These are phyloP conservation scores for Zaprionus vittiger DNA, from an alignment of 1,140 invertebrate species.

Conservation along the genomic window DNA sequence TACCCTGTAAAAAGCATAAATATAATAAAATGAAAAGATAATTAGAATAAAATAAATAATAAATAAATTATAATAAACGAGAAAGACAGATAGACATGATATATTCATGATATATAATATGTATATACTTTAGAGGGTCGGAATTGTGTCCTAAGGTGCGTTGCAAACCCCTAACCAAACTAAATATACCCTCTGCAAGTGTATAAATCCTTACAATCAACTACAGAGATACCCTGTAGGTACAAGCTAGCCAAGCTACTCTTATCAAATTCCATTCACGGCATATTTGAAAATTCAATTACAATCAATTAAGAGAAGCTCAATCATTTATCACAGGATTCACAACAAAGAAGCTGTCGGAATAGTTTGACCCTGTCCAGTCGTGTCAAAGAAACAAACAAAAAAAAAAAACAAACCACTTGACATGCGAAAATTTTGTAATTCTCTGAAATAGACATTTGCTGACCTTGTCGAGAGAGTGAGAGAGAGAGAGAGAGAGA, in stretches of 20 bases:
- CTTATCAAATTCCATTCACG: not conserved
- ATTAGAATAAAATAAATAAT: too few species aligned
- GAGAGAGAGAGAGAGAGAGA: not conserved
- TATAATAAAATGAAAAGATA: too few species aligned
- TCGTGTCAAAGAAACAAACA: not conserved
- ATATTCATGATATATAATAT: too few species aligned
- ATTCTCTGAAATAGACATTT: not conserved
- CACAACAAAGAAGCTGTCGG: not conserved
- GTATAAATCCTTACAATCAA: too few species aligned
- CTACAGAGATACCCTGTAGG: too few species aligned
- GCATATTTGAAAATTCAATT: slow-evolving; percentile 11
- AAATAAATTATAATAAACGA: too few species aligned
- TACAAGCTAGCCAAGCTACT: not conserved
- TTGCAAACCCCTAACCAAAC: too few species aligned
- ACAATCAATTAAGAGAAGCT: slow-evolving; percentile 1
- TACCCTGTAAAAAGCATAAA: not conserved
- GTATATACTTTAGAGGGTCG: too few species aligned
- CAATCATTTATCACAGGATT: slow-evolving; percentile 2
- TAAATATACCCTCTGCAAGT: too few species aligned
- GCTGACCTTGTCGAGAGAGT: not conserved
- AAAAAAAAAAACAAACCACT: not conserved
- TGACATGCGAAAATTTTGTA: slow-evolving; percentile 5
- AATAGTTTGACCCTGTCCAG: not conserved
- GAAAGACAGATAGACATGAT: too few species aligned
- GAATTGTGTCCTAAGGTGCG: too few species aligned